phyloP scores from a whole-genome alignment of 2,888 invertebrate genomes.

The Exephanes ischioxanthus region DNA sequence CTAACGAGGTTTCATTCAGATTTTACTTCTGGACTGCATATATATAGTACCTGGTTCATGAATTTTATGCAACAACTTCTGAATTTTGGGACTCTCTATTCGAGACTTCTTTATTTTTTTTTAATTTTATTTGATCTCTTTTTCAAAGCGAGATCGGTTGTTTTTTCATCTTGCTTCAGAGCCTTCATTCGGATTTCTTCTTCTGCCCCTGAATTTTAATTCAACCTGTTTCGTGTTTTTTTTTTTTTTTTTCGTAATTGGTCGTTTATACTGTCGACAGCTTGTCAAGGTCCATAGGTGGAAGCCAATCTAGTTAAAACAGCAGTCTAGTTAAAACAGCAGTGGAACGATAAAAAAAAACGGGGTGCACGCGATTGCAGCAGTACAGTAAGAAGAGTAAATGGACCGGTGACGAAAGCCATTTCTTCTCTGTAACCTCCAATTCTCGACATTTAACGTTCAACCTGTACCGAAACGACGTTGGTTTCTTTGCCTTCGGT shows the following conservation, averaged over 20 bases:
- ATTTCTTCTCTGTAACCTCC: slow-evolving; percentile 16
- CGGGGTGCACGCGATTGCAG: neutral
- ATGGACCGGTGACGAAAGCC: slow-evolving; percentile 18
- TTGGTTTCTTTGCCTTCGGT: slow-evolving; percentile 18
- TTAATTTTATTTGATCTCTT: neutral
- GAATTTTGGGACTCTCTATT: neutral
- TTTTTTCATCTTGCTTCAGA: neutral
- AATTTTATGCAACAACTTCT: neutral
- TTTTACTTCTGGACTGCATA: neutral
- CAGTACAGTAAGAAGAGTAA: slow-evolving; percentile 4
- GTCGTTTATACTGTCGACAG: slow-evolving; percentile 7
- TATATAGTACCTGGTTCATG: neutral
- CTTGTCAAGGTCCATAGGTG: neutral
- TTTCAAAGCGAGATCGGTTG: neutral
- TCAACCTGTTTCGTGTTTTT: neutral
- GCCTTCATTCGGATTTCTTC: neutral
- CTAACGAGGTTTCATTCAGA: slow-evolving; percentile 77
- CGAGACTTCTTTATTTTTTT: neutral
- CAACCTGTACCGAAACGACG: slow-evolving; percentile 50
- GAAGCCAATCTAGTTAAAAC: neutral
- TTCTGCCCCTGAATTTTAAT: slow-evolving; percentile 4
- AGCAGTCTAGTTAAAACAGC: neutral
- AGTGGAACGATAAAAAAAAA: neutral
- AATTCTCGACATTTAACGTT: slow-evolving; percentile 40
- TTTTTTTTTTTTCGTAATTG: neutral